phyloP scores from a whole-genome alignment of 2,888 invertebrate species.

The Drosophila peninsularis region DNA sequence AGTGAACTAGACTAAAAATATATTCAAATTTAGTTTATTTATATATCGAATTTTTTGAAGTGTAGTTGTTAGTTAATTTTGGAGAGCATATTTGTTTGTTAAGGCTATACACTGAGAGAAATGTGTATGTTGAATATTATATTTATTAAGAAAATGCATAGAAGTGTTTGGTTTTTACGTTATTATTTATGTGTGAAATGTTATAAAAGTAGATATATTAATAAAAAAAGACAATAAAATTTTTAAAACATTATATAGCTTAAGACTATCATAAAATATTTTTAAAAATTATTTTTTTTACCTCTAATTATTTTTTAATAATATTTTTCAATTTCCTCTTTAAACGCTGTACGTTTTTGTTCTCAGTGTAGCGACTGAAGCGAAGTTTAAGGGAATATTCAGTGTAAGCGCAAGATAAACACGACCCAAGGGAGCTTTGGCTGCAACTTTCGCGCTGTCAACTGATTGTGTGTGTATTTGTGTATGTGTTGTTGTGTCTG shows the following conservation, averaged over 20 bases:
- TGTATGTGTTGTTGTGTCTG: conserved; percentile 3
- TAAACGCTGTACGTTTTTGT: background rate
- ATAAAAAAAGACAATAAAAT: no score
- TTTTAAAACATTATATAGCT: no score
- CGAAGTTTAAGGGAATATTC: conserved; percentile 67
- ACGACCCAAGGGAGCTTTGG: conserved; percentile 66
- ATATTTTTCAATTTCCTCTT: background rate
- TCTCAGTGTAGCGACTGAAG: conserved; percentile 9
- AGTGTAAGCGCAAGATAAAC: conserved; percentile 75
- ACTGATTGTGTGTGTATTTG: conserved; percentile 17
- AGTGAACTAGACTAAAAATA: no score
- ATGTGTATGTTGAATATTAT: no score
- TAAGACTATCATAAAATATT: no score
- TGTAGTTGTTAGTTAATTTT: background rate
- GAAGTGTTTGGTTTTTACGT: no score
- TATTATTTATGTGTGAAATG: no score
- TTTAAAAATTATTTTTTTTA: no score
- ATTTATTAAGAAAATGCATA: no score
- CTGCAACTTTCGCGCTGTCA: conserved; percentile 60
- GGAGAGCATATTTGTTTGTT: conserved; percentile 6
- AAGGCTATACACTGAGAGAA: background rate
- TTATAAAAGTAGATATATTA: no score
- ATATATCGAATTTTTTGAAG: background rate
- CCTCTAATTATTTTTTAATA: no score
- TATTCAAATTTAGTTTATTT: background rate